phyloP scores from a whole-genome alignment of 2,113 vertebrate species.

The Sitta europaea region DNA sequence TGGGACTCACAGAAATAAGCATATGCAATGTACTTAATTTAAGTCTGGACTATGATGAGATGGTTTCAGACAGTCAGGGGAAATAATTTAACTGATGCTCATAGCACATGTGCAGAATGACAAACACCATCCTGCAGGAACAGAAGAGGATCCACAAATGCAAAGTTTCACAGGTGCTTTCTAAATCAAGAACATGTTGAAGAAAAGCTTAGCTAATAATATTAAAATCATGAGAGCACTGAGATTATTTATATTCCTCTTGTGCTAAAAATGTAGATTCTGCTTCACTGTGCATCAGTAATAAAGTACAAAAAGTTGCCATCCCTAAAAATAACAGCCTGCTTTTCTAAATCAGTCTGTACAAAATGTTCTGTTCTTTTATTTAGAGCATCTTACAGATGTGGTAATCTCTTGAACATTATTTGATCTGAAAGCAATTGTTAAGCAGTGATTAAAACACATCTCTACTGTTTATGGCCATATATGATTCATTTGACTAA shows the following conservation, averaged over 20 bases:
- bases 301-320: not conserved
- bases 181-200: not conserved
- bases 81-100: not conserved
- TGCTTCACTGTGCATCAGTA: not conserved
- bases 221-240: not conserved
- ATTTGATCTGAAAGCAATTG: conserved; percentile 50
- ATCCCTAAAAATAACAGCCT: not conserved
- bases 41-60: not conserved
- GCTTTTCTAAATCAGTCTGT: not conserved
- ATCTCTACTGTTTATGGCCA: not conserved
- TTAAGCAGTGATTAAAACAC: conserved; percentile 37
- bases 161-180: not conserved
- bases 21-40: not conserved
- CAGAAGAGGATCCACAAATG: not conserved
- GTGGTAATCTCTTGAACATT: not conserved
- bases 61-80: not conserved
- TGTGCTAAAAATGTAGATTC: not conserved
- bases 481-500: conserved; percentile 2
- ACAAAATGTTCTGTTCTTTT: conserved; percentile 21
- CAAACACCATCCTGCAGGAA: not conserved
- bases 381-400: conserved; percentile 1
- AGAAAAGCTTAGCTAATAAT: not conserved
- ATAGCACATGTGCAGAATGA: not conserved
- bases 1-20: not conserved
- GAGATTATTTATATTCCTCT: not conserved